Base-by-base conservation (phyloP, 2,797 vertebrate species). In the Halcyon chelicuti region DNA sequence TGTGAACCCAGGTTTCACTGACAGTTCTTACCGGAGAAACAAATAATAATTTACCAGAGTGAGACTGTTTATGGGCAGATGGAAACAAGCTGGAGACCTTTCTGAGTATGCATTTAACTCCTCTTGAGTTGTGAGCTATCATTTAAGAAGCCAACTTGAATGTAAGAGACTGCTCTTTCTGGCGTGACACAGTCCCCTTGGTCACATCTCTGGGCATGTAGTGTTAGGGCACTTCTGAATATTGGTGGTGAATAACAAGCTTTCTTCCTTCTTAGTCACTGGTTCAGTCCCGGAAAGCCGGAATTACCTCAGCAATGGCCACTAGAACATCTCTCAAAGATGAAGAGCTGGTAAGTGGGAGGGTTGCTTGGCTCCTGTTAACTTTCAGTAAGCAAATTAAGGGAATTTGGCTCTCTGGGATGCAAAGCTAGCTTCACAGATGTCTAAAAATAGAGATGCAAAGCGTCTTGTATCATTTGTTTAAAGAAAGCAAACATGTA, bases 261-360 rank as follows among this genome's bases (percentile, higher is more conserved):
- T 88, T 92, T 72, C 31, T 97, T 94, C 26, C 58, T 96, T 94
- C 68, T 61, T 85, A 99, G 99, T 99, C 99, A 51, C 98, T 99
- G 96, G 99, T 99, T 89, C 99, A 99, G 98, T 99, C 99, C 94
- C 98, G 99, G 97, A 99, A 99, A 96, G 99, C 99, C 8, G 99
- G 99, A 16, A 99, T 99, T 63, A 98, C 99, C 78, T 99, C 99
- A 76, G 99, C 99, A 57, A 99, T 99, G 99, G 99, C 99, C 93
- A 99, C 99, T 28, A 98, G 99, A 57, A 99, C 99, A 47, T 99
- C 99, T 86, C 98, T 99, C 96, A 99, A 99, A 96, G 99, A 99
- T 78, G 99, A 99, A 97, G 99, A 99, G 93, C 98, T 99, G 99
- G 99, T 99, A 98, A 99, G 99, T 96, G 46, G 70, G 52, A 91